Conservation (phyloP, 2,797 vertebrate species). For the Pseudochirops corinnae region DNA sequence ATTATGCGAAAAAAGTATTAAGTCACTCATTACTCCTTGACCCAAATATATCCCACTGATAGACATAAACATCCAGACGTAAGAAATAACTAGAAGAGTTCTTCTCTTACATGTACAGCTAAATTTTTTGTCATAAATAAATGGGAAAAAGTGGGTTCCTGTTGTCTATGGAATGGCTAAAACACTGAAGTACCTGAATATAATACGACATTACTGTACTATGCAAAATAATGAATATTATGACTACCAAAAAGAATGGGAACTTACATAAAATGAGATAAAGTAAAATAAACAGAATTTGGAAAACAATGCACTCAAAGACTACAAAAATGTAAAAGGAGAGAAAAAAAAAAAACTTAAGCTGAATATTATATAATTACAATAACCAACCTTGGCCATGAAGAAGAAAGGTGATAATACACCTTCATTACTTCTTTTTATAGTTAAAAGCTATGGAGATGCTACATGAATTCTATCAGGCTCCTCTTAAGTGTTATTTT, state of each 20-base stretch:
- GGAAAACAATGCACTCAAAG: not conserved
- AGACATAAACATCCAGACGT: not conserved
- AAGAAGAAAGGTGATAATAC: not conserved
- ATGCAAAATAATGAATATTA: not conserved
- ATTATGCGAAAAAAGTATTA: not conserved
- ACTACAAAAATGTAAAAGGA: not conserved
- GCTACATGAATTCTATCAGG: not conserved
- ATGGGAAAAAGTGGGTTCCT: not conserved
- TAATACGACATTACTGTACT: not conserved
- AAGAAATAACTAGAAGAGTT: not conserved
- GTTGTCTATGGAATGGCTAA: not conserved
- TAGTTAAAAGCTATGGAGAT: not conserved
- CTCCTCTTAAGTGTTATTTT: not conserved
- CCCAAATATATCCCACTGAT: not conserved
- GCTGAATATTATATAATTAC: not conserved
- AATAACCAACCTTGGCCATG: not conserved
- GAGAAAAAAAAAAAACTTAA: not conserved
- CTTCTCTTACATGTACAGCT: not conserved
- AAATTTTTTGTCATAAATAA: not conserved
- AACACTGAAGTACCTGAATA: not conserved
- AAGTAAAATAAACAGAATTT: not conserved
- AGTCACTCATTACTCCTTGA: not conserved
- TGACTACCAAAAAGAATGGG: not conserved
- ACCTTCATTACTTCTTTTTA: not conserved
- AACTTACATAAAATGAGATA: not conserved